Evolutionary conservation across 2,888 invertebrate species (phyloP), one percentile per base, ranked within the genome.

Genomic region (Tortrix viridana): DNA sequence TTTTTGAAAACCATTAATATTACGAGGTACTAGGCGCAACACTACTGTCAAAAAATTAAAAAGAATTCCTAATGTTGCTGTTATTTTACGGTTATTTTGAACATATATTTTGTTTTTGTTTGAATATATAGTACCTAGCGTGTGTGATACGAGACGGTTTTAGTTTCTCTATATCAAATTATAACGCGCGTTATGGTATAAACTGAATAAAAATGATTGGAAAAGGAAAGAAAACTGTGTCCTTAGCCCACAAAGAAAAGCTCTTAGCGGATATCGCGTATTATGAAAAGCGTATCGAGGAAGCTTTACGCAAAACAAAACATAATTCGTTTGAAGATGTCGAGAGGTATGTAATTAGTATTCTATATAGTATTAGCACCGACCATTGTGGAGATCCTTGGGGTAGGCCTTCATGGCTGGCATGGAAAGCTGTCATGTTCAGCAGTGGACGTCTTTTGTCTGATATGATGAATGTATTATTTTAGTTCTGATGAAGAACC

Each of bases 401-500:
- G n/a, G n/a, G n/a, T n/a, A n/a, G n/a, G n/a, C n/a, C n/a, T n/a
- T n/a, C n/a, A n/a, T n/a, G n/a, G n/a, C n/a, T n/a, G n/a, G n/a
- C 26, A 26, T 26, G 6, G 26, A 26, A 26, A 26, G 6, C 4
- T 3, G 26, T 26, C 26, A 26, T n/a, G n/a, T n/a, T n/a, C n/a
- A n/a, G n/a, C n/a, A n/a, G n/a, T n/a, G n/a, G n/a, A n/a, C n/a
- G n/a, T n/a, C n/a, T n/a, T n/a, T n/a, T n/a, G n/a, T n/a, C n/a
- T n/a, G n/a, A n/a, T n/a, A n/a, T n/a, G n/a, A n/a, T n/a, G n/a
- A n/a, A n/a, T n/a, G n/a, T n/a, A n/a, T 18, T 38, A 12, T 19
- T 83, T 78, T 79, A 89, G 90, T 58, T 87, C 88, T 0, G 89
- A 88, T 1, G 84, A 85, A 0, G 69, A 73, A 4, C 80, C 78